phyloP scores from a whole-genome alignment of 1,140 invertebrate genomes.

The Branchinecta lynchi region DNA sequence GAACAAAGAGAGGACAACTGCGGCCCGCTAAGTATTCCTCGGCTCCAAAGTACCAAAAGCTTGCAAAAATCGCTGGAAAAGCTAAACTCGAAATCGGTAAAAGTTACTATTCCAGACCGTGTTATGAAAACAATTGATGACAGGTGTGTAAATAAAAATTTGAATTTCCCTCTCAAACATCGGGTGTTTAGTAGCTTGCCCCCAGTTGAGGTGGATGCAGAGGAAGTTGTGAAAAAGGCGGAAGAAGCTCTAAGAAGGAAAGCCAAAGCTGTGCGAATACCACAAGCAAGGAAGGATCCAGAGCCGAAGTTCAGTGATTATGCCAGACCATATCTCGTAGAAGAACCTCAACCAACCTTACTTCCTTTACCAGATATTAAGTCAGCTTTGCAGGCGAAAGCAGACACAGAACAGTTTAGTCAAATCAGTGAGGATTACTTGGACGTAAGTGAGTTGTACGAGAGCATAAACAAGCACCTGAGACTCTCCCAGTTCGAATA shows the following conservation, averaged over 20 bases:
- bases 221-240: background rate
- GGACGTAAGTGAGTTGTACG: too few species aligned
- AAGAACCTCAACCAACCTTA: background rate
- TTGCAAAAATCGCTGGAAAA: background rate
- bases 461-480: too few species aligned
- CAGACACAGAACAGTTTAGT: too few species aligned
- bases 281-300: background rate
- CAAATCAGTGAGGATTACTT: too few species aligned
- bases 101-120: background rate
- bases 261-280: background rate
- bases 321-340: background rate
- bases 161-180: background rate
- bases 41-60: background rate
- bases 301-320: background rate
- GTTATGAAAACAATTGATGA: background rate
- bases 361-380: too few species aligned
- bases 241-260: background rate
- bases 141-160: background rate
- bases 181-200: background rate
- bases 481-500: too few species aligned
- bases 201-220: background rate
- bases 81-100: background rate
- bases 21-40: background rate
- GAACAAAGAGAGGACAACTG: background rate
- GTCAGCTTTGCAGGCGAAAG: too few species aligned